phyloP scores from a whole-genome alignment of 2,797 vertebrate species.

The Podarcis lilfordi region DNA sequence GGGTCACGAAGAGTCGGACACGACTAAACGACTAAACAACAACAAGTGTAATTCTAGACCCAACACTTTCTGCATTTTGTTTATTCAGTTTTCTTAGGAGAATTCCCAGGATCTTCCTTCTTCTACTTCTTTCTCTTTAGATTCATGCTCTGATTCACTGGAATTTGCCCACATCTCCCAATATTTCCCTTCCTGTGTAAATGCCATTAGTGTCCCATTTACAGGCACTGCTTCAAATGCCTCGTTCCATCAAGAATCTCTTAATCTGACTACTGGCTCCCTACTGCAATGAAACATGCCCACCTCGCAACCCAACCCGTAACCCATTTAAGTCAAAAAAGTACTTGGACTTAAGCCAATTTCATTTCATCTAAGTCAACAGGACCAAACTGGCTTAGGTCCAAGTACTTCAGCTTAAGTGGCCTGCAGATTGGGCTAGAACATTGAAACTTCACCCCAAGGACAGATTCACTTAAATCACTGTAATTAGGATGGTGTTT shows the following conservation, averaged over 20 bases:
- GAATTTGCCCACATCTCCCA: background rate
- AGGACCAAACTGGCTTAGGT: conserved; percentile 29
- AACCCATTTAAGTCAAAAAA: conserved; percentile 21
- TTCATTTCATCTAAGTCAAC: conserved; percentile 38
- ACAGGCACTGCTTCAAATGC: background rate
- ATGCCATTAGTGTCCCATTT: background rate
- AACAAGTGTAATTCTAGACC: background rate
- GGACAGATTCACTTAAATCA: conserved; percentile 42
- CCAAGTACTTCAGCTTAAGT: conserved; percentile 24
- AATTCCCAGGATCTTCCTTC: background rate
- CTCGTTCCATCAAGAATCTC: background rate
- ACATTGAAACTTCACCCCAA: conserved; percentile 50
- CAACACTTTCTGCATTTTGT: background rate
- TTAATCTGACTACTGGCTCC: background rate
- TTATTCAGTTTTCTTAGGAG: background rate
- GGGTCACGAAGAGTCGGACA: too few relatives aligned
- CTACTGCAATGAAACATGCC: background rate
- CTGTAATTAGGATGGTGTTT: conserved; percentile 34
- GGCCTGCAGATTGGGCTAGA: conserved; percentile 13
- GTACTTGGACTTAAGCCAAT: conserved; percentile 20
- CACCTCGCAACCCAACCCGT: background rate
- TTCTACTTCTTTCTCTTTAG: background rate
- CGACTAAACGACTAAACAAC: too few relatives aligned
- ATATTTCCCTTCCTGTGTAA: background rate
- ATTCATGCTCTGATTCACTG: background rate